Conservation (phyloP, 2,888 invertebrate genomes). For the Drosophila limbata region DNA sequence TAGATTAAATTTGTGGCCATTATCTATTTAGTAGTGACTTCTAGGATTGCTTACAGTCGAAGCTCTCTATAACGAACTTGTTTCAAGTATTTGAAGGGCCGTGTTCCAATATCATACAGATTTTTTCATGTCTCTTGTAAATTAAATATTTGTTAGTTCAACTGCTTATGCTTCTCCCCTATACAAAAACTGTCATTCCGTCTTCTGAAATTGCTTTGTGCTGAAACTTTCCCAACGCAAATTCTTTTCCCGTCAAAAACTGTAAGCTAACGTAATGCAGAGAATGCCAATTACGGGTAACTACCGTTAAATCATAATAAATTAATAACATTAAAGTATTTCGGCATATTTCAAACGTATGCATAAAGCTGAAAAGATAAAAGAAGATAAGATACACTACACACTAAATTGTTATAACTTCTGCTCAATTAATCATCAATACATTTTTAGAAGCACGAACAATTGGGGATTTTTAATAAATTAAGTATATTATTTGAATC, state of each 20-base stretch:
- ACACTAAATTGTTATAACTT: background rate
- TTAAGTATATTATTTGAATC: no score
- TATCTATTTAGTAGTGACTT: no score
- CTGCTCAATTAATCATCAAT: background rate
- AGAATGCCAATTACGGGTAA: constrained; percentile 57
- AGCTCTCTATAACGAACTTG: no score
- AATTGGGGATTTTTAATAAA: background rate
- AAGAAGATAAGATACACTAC: background rate
- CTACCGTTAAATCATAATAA: constrained; percentile 59
- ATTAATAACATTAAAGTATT: constrained; percentile 69
- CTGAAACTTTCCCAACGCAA: constrained; percentile 6
- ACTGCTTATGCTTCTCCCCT: background rate
- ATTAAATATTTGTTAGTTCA: background rate
- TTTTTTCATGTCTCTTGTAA: no score
- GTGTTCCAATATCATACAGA: no score
- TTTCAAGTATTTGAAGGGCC: no score
- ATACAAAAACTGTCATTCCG: background rate
- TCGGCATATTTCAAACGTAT: constrained; percentile 56
- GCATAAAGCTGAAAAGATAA: background rate
- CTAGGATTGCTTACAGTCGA: no score
- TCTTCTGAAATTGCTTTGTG: constrained; percentile 6
- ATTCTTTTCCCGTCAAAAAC: constrained; percentile 12
- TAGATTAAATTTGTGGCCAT: no score
- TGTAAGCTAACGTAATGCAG: constrained; percentile 8
- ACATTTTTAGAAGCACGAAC: background rate